Evolutionary conservation across 2,888 invertebrate species (phyloP).

Genomic region (Athetis lepigone): DNA sequence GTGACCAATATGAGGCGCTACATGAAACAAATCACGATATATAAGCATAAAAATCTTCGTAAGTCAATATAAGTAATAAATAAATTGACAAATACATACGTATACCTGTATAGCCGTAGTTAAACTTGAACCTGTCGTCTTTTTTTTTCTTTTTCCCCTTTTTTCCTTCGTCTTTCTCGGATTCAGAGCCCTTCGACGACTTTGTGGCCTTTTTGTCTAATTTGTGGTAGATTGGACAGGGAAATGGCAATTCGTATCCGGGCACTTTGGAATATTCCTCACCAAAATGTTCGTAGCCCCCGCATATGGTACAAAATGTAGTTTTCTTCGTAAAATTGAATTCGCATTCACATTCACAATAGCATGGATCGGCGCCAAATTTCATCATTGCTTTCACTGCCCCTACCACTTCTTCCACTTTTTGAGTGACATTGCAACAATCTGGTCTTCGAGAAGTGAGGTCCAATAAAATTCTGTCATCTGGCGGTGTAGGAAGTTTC

Average conservation of each 20-base stretch:
- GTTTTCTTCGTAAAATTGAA: slow-evolving; percentile 83
- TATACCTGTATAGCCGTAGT: slow-evolving; percentile 88
- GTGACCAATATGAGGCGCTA: slow-evolving; percentile 87
- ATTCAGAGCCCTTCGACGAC: slow-evolving; percentile 63
- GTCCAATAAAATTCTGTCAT: slow-evolving; percentile 75
- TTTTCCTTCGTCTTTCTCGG: slow-evolving; percentile 75
- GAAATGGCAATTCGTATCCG: slow-evolving; percentile 71
- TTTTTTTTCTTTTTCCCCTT: slow-evolving; percentile 76
- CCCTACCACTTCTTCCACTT: slow-evolving; percentile 75
- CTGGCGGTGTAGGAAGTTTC: slow-evolving; percentile 67
- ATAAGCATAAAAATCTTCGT: neutral
- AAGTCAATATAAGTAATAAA: neutral
- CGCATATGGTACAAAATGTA: slow-evolving; percentile 82
- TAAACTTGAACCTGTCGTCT: slow-evolving; percentile 84
- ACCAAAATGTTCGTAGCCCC: slow-evolving; percentile 81
- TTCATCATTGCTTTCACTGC: slow-evolving; percentile 74
- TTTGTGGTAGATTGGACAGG: slow-evolving; percentile 85
- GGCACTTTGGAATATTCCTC: slow-evolving; percentile 71
- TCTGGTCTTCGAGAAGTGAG: slow-evolving; percentile 65
- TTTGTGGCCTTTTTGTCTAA: slow-evolving; percentile 38
- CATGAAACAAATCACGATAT: neutral
- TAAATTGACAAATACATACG: slow-evolving; percentile 77
- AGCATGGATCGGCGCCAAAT: slow-evolving; percentile 77
- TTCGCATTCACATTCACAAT: slow-evolving; percentile 83
- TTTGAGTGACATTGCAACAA: slow-evolving; percentile 71